Conservation (phyloP, 2,113 vertebrate species). For the Seriola rivoliana region DNA sequence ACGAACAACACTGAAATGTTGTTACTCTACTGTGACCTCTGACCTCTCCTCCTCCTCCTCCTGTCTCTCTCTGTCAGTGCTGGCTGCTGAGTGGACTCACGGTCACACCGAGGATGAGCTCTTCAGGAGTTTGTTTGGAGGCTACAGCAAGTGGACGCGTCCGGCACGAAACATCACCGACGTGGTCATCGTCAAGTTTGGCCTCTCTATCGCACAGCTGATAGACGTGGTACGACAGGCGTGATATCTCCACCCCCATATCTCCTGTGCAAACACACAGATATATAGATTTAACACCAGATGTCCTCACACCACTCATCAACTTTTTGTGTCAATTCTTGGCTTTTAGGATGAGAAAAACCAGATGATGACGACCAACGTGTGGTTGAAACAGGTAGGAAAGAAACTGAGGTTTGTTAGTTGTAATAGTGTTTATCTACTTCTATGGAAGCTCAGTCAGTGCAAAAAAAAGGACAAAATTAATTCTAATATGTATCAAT, state of each 20-base stretch:
- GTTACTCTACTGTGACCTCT: no score
- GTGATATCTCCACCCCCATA: neutral
- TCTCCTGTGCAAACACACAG: neutral
- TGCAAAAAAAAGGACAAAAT: no score
- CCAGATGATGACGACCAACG: slow-evolving; percentile 95
- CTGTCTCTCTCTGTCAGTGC: slow-evolving; percentile 23
- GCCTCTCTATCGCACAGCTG: slow-evolving; percentile 92
- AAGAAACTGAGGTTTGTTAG: neutral
- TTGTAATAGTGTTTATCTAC: no score
- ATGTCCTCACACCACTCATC: neutral
- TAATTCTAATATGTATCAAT: no score
- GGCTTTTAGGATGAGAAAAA: slow-evolving; percentile 91
- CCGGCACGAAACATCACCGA: slow-evolving; percentile 88
- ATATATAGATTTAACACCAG: neutral
- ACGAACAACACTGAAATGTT: no score
- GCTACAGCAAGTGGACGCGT: slow-evolving; percentile 91
- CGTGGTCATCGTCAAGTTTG: slow-evolving; percentile 91
- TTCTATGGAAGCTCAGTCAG: no score
- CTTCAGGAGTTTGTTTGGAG: slow-evolving; percentile 87
- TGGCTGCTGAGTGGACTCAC: slow-evolving; percentile 67
- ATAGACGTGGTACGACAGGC: slow-evolving; percentile 89
- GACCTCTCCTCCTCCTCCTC: no score
- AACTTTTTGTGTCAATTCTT: neutral
- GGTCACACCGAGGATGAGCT: slow-evolving; percentile 87
- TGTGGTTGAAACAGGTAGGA: slow-evolving; percentile 84